These are phyloP conservation scores for Xenopus tropicalis DNA, from an alignment of 2,113 vertebrate species.

Conservation along the genomic window DNA sequence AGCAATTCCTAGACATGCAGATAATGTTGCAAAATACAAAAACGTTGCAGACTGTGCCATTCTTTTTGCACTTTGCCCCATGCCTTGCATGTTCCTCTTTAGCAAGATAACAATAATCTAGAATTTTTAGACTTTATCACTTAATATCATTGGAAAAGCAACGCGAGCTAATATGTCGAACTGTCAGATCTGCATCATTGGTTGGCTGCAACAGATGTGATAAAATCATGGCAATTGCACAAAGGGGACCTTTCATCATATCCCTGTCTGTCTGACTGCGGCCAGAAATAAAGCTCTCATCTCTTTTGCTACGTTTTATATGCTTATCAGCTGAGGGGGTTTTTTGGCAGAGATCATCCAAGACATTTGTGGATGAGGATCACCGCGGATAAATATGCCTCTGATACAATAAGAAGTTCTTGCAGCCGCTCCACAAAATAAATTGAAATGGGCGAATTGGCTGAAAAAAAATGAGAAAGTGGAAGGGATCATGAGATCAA, in stretches of 20 bases:
- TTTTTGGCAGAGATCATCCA: constrained; percentile 14
- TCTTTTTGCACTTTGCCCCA: too few relatives aligned
- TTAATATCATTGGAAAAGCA: too few relatives aligned
- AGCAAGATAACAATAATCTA: too few relatives aligned
- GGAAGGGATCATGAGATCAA: constrained; percentile 37
- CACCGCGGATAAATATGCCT: constrained; percentile 35
- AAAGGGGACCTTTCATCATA: not conserved
- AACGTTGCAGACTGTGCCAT: too few relatives aligned
- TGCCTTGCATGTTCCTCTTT: too few relatives aligned
- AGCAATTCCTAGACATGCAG: too few relatives aligned
- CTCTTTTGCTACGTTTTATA: not conserved
- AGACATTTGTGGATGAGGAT: constrained; percentile 37
- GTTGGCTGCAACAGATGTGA: too few relatives aligned
- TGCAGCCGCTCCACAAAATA: constrained; percentile 33
- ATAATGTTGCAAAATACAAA: too few relatives aligned
- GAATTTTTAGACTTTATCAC: too few relatives aligned
- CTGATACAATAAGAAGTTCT: constrained; percentile 37
- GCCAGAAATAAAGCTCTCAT: not conserved
- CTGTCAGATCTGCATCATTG: too few relatives aligned
- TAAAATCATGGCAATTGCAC: too few relatives aligned
- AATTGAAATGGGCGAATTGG: constrained; percentile 34
- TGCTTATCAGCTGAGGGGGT: constrained; percentile 11
- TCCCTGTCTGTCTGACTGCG: not conserved
- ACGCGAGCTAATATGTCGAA: too few relatives aligned
- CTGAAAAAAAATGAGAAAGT: not conserved